Evolutionary conservation across 2,113 vertebrate genomes (phyloP).

Genomic region (Gallinago jamesoni): DNA sequence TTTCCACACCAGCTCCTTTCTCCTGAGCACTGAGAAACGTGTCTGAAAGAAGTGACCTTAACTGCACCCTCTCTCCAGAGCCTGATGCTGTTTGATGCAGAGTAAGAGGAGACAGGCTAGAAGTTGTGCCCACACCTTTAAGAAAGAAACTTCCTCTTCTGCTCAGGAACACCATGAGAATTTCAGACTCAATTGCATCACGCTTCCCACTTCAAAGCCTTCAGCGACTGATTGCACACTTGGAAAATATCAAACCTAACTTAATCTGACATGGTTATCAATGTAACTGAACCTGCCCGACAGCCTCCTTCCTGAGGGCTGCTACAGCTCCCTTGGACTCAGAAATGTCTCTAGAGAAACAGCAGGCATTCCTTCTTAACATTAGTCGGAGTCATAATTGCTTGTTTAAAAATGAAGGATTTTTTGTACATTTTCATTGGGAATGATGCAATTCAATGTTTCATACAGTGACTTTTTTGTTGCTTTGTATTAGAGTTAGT

Average conservation of each 20-base stretch:
- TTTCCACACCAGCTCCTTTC: not conserved
- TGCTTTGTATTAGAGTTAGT: not conserved
- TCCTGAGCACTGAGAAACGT: not conserved
- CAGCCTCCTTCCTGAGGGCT: not conserved
- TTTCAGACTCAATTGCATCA: slow-evolving; percentile 6
- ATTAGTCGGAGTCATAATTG: not conserved
- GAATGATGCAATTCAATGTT: not conserved
- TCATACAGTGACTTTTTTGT: not conserved
- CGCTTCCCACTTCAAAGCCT: slow-evolving; percentile 7
- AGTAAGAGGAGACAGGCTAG: not conserved
- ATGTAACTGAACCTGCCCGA: not conserved
- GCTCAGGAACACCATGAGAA: not conserved
- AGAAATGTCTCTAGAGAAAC: not conserved
- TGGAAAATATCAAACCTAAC: slow-evolving; percentile 31
- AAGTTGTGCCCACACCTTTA: not conserved
- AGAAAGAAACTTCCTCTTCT: not conserved
- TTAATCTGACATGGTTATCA: not conserved
- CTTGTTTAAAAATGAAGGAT: not conserved
- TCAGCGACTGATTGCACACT: not conserved
- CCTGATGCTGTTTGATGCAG: not conserved
- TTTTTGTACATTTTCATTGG: not conserved
- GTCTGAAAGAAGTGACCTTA: not conserved
- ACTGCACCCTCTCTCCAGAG: not conserved
- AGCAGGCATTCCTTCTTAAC: not conserved
- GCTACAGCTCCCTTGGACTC: not conserved